These are phyloP conservation scores for Sebastes nivosus DNA, from an alignment of 2,797 vertebrate genomes.

Conservation along the genomic window DNA sequence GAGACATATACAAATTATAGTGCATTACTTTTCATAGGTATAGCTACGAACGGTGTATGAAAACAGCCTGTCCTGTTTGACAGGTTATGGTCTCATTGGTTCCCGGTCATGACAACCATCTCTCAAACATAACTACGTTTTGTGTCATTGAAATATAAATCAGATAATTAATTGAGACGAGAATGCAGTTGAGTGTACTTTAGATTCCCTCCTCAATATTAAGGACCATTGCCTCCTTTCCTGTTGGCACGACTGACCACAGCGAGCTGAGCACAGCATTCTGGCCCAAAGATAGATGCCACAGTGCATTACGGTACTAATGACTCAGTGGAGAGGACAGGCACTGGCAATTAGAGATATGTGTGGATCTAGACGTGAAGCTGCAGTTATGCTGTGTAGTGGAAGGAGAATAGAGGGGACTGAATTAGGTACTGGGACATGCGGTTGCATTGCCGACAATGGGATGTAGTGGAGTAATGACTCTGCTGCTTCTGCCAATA, in stretches of 20 bases:
- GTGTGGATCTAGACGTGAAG: slow-evolving; percentile 45
- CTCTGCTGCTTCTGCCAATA: slow-evolving; percentile 41
- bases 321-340: slow-evolving; percentile 70
- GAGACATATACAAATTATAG: too few species aligned
- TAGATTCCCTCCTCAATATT: not conserved
- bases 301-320: slow-evolving; percentile 68
- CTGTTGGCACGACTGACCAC: slow-evolving; percentile 50
- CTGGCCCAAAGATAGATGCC: slow-evolving; percentile 69
- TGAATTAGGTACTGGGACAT: slow-evolving; percentile 24
- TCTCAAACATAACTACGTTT: not conserved
- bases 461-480: slow-evolving; percentile 44
- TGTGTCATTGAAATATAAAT: not conserved
- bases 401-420: slow-evolving; percentile 14
- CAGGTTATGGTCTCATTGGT: not conserved
- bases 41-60: too few species aligned
- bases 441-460: slow-evolving; percentile 8
- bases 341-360: slow-evolving; percentile 68
- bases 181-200: not conserved
- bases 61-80: not conserved
- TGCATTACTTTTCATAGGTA: too few species aligned
- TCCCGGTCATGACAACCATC: not conserved
- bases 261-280: slow-evolving; percentile 65
- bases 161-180: not conserved
- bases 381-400: slow-evolving; percentile 14
- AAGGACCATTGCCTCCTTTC: slow-evolving; percentile 1